Evolutionary conservation across 2,113 vertebrate genomes (phyloP).

Genomic region (Neolamprologus sp.): DNA sequence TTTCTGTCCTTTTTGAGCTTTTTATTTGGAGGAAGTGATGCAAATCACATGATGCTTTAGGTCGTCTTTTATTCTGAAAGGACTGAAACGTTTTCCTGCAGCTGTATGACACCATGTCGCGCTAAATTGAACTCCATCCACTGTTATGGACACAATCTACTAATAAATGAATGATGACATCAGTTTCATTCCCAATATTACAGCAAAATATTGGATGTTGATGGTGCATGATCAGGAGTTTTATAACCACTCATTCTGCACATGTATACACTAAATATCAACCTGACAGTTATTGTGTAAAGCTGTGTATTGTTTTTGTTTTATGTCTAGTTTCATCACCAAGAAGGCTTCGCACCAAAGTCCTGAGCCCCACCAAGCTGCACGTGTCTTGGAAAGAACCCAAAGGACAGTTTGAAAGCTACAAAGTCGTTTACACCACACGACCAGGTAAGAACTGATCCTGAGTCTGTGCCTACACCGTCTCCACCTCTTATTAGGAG

Average conservation of each 20-base stretch:
- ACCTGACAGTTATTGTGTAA: not conserved
- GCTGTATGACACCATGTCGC: not conserved
- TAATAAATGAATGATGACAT: not conserved
- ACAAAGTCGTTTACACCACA: conserved; percentile 56
- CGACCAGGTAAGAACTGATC: conserved; percentile 46
- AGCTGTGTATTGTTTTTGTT: not conserved
- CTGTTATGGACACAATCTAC: not conserved
- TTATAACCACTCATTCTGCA: not conserved
- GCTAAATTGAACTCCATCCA: conserved; percentile 21
- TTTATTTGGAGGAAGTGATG: not conserved
- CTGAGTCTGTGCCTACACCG: fast-evolving
- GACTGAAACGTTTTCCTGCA: not conserved
- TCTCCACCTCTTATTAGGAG: not conserved
- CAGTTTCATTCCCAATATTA: not conserved
- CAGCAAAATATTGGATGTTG: not conserved
- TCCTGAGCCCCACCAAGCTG: conserved; percentile 42
- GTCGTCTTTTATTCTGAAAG: not conserved
- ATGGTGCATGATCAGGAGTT: not conserved
- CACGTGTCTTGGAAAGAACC: conserved; percentile 72
- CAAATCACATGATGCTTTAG: not conserved
- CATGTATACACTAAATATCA: not conserved
- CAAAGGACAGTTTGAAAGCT: conserved; percentile 64
- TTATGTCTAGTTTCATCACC: conserved; percentile 58
- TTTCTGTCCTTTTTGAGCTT: fast-evolving
- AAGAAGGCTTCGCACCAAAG: conserved; percentile 61